Conservation (phyloP, 2,113 vertebrate genomes). For the Erinaceus europaeus region DNA sequence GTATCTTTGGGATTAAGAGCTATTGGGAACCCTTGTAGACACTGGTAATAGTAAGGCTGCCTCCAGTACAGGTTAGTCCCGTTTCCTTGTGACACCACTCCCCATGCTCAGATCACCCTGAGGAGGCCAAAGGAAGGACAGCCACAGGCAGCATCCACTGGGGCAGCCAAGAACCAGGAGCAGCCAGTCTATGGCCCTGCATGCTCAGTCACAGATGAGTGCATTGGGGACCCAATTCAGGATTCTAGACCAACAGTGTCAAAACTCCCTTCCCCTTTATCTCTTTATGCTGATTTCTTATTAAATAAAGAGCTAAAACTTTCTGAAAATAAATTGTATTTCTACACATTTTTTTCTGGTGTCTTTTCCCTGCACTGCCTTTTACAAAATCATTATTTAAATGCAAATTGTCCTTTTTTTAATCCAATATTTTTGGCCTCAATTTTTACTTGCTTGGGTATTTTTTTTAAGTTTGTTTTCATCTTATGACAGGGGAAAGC, state of each 20-base stretch:
- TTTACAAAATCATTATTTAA: not conserved
- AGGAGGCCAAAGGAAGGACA: not conserved
- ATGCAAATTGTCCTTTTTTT: not conserved
- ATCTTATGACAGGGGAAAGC: not conserved
- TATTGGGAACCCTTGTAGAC: not conserved
- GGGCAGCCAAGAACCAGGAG: not conserved
- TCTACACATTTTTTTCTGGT: not conserved
- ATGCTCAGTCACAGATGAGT: not conserved
- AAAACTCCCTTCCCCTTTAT: not conserved
- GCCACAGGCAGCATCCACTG: not conserved
- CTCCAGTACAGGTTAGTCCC: not conserved
- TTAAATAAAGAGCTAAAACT: not conserved
- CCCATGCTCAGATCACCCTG: no score
- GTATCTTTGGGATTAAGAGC: not conserved
- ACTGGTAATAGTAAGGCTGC: not conserved
- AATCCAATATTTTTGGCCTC: not conserved
- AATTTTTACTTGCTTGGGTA: not conserved
- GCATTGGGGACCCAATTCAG: not conserved
- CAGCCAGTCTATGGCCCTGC: fast-evolving
- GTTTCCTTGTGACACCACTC: no score
- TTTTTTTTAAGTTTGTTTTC: not conserved
- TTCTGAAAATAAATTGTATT: not conserved
- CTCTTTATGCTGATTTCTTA: not conserved
- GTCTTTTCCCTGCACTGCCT: not conserved
- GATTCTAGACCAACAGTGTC: not conserved